Evolutionary conservation across 2,113 vertebrate genomes (phyloP).

Genomic region (Marmota flaviventris): DNA sequence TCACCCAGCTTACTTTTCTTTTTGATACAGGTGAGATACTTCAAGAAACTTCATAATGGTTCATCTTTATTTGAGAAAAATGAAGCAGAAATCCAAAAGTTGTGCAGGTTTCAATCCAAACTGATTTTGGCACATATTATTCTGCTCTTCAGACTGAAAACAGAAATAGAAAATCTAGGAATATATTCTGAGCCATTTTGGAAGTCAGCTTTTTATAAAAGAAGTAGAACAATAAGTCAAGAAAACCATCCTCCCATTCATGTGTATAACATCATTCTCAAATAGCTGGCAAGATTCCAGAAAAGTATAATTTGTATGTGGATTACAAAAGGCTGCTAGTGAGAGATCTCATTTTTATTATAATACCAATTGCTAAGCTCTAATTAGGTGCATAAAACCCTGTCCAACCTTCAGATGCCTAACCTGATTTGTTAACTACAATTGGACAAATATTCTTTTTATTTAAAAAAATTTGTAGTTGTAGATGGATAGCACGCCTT

Average conservation of each 20-base stretch:
- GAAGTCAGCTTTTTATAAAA: not conserved
- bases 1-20: not conserved
- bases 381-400: not conserved
- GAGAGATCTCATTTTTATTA: slow-evolving; percentile 33
- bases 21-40: not conserved
- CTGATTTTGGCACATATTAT: not conserved
- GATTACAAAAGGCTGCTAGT: not conserved
- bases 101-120: slow-evolving; percentile 23
- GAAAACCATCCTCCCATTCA: not conserved
- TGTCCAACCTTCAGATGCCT: not conserved
- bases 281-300: slow-evolving; percentile 31
- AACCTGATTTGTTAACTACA: not conserved
- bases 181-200: not conserved
- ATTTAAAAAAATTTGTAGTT: too few species aligned
- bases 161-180: not conserved
- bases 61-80: slow-evolving; percentile 35
- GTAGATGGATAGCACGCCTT: too few species aligned
- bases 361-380: not conserved
- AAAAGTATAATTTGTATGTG: not conserved
- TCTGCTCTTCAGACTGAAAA: slow-evolving; percentile 19
- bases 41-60: not conserved
- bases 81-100: not conserved
- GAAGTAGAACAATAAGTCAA: not conserved
- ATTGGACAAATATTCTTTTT: not conserved
- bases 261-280: not conserved